These are phyloP conservation scores for Hemicentrotus pulcherrimus DNA, from an alignment of 35 echinoderm and acorn worm species.

Conservation along the genomic window DNA sequence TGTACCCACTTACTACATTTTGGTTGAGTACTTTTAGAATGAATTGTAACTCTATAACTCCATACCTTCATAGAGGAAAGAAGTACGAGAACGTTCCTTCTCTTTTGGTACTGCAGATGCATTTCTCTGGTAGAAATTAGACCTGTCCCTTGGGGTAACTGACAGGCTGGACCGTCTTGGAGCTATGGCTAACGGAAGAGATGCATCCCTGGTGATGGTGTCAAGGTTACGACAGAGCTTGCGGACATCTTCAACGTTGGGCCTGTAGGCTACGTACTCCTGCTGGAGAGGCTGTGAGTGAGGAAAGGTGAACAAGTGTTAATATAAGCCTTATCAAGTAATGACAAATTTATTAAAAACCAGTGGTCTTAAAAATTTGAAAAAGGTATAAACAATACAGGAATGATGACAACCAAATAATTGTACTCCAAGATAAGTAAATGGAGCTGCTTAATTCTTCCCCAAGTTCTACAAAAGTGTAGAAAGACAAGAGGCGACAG, in stretches of 20 bases:
- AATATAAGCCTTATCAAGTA: too few species aligned
- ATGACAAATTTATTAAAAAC: too few species aligned
- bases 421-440: too few species aligned
- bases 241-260: slow-evolving; percentile 90
- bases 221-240: slow-evolving; percentile 80
- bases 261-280: slow-evolving; percentile 79
- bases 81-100: not conserved
- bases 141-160: slow-evolving; percentile 62
- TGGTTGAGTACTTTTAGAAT: too few species aligned
- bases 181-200: slow-evolving; percentile 56
- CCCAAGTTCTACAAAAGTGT: too few species aligned
- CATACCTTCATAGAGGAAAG: slow-evolving; percentile 59
- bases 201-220: slow-evolving; percentile 59
- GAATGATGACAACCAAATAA: too few species aligned
- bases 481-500: too few species aligned
- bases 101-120: not conserved
- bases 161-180: slow-evolving; percentile 77
- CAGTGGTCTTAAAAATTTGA: too few species aligned
- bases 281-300: slow-evolving; percentile 81
- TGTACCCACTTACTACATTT: too few species aligned
- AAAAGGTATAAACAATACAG: too few species aligned
- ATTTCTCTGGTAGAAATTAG: not conserved
- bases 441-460: too few species aligned
- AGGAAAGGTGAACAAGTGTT: not conserved
- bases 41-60: not conserved